These are phyloP conservation scores for Pyralis farinalis DNA, from an alignment of 2,888 invertebrate species.

Conservation along the genomic window DNA sequence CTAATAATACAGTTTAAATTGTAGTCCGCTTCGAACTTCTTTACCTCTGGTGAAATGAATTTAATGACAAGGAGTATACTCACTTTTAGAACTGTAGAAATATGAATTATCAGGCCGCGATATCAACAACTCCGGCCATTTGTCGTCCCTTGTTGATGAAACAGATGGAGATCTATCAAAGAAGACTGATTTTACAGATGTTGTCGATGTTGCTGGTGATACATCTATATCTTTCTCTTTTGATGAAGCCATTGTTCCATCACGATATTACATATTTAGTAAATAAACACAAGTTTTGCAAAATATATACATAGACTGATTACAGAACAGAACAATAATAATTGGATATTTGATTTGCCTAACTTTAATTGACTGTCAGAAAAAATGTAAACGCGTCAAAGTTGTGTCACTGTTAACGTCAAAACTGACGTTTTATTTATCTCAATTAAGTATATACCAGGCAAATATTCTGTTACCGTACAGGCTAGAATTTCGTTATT, in stretches of 20 bases:
- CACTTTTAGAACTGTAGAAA: slow-evolving; percentile 64
- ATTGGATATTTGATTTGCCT: no score
- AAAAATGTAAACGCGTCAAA: slow-evolving; percentile 24
- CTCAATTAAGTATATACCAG: no score
- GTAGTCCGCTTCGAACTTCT: no score
- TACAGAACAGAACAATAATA: no score
- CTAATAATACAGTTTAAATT: no score
- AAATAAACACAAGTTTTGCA: slow-evolving; percentile 22
- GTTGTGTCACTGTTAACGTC: slow-evolving; percentile 18
- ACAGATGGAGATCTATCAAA: slow-evolving; percentile 64
- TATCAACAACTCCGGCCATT: slow-evolving; percentile 75
- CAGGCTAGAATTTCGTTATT: background rate
- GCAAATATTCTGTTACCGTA: slow-evolving; percentile 19
- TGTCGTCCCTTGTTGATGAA: slow-evolving; percentile 61
- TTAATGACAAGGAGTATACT: no score
- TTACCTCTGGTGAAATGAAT: no score
- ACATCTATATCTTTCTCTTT: slow-evolving; percentile 49
- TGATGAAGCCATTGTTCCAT: slow-evolving; percentile 55
- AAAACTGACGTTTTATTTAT: no score
- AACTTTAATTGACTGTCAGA: no score
- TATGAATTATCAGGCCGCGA: slow-evolving; percentile 68
- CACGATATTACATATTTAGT: slow-evolving; percentile 20
- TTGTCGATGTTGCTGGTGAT: slow-evolving; percentile 57
- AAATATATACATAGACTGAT: no score
- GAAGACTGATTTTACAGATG: slow-evolving; percentile 50